Base-by-base conservation (phyloP, 2,797 vertebrate genomes). In the Danio tinwini region DNA sequence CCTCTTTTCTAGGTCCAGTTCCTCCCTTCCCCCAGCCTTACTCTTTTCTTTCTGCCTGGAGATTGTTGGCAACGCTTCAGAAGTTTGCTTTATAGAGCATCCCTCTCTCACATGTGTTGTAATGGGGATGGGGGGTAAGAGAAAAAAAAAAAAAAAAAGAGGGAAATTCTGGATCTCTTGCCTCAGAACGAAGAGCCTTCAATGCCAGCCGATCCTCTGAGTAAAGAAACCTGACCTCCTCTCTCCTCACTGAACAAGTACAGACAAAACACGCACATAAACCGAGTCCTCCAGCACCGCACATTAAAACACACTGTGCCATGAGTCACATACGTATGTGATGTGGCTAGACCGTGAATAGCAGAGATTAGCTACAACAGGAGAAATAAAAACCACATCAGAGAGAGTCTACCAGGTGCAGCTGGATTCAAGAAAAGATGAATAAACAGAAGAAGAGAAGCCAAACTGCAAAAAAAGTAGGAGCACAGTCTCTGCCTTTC, bases 1-100 rank as follows among this genome's bases (percentile, higher is more conserved):
- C 61, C 68, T 56, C 67, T 40, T 76, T 78, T 55, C 50, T 16
- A 55, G 11, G 59, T 55, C 59, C 73, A 63, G 59, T 37, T 74
- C 76, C 68, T 84, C 72, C 59, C 19, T 52, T 73, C 70, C 10
- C 74, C 61, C 61, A 49, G 39, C 21, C 65, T 45, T 63, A 58
- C 17, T 50, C 59, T 69, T 53, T 52, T 72, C 49, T 50, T 77
- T 61, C n/a, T 4, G 77, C 87, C 85, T 82, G 62, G 83, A 86
- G 75, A 85, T 72, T 85, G 67, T 85, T 91, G 88, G 87, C 86
- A 87, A 82, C 40, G 64, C 61, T 82, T 81, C 82, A 84, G 37
- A 78, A 74, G 74, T 63, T 75, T 77, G 63, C 80, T 50, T 84
- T 85, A 62, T 49, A 19, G 74, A 87, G 79, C 3, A 59, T 77